A percentile compares a stretch with the other conserved stretches of the same genome.
phyloP scores from a whole-genome alignment of 2,888 invertebrate genomes.

The Megalurothrips usitatus region DNA sequence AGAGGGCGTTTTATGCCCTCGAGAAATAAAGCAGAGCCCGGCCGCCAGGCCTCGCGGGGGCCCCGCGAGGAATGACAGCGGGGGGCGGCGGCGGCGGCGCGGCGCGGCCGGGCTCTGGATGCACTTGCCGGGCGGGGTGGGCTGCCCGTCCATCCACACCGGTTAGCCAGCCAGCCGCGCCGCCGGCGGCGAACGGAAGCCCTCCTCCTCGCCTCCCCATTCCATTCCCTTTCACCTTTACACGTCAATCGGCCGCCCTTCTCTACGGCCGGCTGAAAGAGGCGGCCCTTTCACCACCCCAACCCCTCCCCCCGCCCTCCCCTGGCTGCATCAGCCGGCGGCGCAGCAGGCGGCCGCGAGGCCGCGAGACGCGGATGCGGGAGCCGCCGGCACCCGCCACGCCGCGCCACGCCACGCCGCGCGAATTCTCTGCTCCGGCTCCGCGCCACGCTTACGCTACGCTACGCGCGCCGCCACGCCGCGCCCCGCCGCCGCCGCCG shows the following conservation, averaged over 20 bases:
- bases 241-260: neutral
- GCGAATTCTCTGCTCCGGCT: constrained; percentile 9
- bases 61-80: too few relatives aligned
- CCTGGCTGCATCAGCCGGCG: too few relatives aligned
- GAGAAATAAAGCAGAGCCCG: neutral
- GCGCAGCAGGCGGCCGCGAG: too few relatives aligned
- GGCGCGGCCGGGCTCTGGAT: too few relatives aligned
- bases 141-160: neutral
- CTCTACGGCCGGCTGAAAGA: too few relatives aligned
- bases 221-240: neutral
- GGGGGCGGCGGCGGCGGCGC: too few relatives aligned
- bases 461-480: constrained; percentile 32
- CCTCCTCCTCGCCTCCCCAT: neutral
- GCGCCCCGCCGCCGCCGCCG: neutral
- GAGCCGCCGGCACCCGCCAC: neutral
- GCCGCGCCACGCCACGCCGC: neutral
- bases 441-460: constrained; percentile 32
- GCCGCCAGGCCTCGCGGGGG: too few relatives aligned
- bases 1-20: neutral
- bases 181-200: too few relatives aligned
- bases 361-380: too few relatives aligned
- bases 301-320: too few relatives aligned
- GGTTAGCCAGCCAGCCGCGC: too few relatives aligned
- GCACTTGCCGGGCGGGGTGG: neutral
- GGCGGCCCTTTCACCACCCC: too few relatives aligned